Percentiles rank a stretch among this genome's conserved stretches.
phyloP scores from a whole-genome alignment of 2,888 invertebrate genomes.

The Eupsilia transversa region DNA sequence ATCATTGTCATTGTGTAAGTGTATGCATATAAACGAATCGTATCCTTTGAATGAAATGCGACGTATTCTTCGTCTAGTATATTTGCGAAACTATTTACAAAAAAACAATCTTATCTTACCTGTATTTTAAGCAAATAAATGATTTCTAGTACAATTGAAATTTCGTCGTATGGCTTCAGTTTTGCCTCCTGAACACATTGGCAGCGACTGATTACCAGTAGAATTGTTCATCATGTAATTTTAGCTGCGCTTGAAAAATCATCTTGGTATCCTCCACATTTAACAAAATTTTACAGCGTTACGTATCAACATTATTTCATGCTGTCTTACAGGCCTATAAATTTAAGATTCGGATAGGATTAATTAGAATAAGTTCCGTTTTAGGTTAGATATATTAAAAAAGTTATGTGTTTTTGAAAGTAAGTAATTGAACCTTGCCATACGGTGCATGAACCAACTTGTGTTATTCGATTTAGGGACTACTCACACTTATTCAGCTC shows the following conservation, averaged over 20 bases:
- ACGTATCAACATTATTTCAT: background rate
- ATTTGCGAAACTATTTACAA: too few relatives aligned
- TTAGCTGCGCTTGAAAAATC: background rate
- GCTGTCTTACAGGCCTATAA: background rate
- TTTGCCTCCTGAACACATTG: background rate
- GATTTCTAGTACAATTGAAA: too few relatives aligned
- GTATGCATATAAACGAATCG: slow-evolving; percentile 12
- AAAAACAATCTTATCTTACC: too few relatives aligned
- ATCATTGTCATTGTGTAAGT: slow-evolving; percentile 20
- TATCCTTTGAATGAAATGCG: slow-evolving; percentile 10
- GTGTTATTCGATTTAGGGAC: too few relatives aligned
- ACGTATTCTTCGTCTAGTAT: background rate
- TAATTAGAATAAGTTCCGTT: background rate
- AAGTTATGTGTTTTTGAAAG: too few relatives aligned
- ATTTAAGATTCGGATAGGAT: background rate
- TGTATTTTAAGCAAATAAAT: too few relatives aligned
- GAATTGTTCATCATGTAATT: background rate
- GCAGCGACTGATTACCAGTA: background rate
- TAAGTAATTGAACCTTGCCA: background rate
- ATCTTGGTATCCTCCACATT: background rate
- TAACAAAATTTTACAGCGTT: background rate
- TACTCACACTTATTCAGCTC: too few relatives aligned
- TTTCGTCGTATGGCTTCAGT: background rate
- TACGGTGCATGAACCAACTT: background rate
- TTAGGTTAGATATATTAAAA: background rate